Evolutionary conservation across 1,140 invertebrate genomes (phyloP).

Genomic region (Dryas iulia): DNA sequence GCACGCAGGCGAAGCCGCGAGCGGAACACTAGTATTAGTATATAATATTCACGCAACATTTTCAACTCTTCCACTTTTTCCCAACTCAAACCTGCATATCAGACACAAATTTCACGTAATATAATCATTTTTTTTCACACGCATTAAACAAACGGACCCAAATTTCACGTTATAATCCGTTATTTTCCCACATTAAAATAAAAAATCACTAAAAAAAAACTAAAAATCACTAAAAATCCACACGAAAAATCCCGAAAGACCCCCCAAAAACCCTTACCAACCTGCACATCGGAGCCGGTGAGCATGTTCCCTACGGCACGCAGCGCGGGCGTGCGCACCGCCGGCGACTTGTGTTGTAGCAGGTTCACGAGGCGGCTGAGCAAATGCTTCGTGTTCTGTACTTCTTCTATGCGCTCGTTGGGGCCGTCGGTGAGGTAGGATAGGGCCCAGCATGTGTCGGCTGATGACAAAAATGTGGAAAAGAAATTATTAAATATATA

Average conservation of each 20-base stretch:
- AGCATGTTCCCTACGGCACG: conserved; percentile 94
- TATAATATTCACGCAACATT: no score
- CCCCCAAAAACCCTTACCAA: conserved; percentile 47
- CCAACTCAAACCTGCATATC: not conserved
- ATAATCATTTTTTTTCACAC: no score
- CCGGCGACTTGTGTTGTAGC: conserved; percentile 85
- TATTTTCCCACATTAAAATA: not conserved
- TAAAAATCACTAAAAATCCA: not conserved
- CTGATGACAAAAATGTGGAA: conserved; percentile 76
- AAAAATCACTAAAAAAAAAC: not conserved
- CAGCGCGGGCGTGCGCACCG: conserved; percentile 94
- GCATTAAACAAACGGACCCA: not conserved
- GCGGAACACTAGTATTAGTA: no score
- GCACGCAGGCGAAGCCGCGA: no score
- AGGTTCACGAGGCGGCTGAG: conserved; percentile 89
- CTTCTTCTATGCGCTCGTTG: conserved; percentile 95
- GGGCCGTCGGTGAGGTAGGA: conserved; percentile 97
- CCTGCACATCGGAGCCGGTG: conserved; percentile 89
- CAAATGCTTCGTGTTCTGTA: conserved; percentile 86
- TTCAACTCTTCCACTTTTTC: no score
- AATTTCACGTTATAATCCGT: no score
- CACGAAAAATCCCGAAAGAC: not conserved
- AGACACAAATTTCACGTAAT: no score
- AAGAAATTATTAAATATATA: no score
- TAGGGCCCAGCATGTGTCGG: conserved; percentile 97